Conservation (phyloP, 2,888 invertebrate species). For the Drosophila ustulata region DNA sequence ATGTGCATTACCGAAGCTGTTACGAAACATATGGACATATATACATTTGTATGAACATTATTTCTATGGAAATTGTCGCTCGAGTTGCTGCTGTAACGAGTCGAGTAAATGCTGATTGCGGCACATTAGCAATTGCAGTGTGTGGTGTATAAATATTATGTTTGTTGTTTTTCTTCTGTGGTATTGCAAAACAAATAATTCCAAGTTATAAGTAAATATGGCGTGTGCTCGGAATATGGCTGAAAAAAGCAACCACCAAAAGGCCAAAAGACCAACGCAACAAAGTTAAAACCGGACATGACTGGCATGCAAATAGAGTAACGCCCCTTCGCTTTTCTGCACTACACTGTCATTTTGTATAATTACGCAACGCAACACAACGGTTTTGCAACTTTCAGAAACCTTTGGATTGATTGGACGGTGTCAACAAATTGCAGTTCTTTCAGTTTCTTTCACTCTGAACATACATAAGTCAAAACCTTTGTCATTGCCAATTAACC, state of each 20-base stretch:
- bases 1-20: neutral
- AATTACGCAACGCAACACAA: slow-evolving; percentile 37
- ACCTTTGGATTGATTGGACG: slow-evolving; percentile 19
- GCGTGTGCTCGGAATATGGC: slow-evolving; percentile 27
- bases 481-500: slow-evolving; percentile 76
- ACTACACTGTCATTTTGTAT: slow-evolving; percentile 42
- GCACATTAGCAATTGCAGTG: slow-evolving; percentile 59
- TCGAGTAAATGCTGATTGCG: slow-evolving; percentile 59
- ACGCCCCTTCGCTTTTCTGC: slow-evolving; percentile 38
- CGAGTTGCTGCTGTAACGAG: slow-evolving; percentile 11
- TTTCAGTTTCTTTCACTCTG: slow-evolving; percentile 2
- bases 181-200: slow-evolving; percentile 58
- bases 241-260: slow-evolving; percentile 27
- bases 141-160: neutral
- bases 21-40: neutral
- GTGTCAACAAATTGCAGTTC: slow-evolving; percentile 56
- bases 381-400: slow-evolving; percentile 12
- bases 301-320: slow-evolving; percentile 44
- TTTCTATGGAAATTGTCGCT: slow-evolving; percentile 33
- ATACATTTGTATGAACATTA: too few relatives aligned
- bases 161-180: neutral
- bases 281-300: slow-evolving; percentile 35
- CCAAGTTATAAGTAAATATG: slow-evolving; percentile 38
- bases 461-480: slow-evolving; percentile 61
- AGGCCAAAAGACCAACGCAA: slow-evolving; percentile 6